These are phyloP conservation scores for Oscheius sp. DNA, from an alignment of 1,140 invertebrate genomes.

Conservation along the genomic window DNA sequence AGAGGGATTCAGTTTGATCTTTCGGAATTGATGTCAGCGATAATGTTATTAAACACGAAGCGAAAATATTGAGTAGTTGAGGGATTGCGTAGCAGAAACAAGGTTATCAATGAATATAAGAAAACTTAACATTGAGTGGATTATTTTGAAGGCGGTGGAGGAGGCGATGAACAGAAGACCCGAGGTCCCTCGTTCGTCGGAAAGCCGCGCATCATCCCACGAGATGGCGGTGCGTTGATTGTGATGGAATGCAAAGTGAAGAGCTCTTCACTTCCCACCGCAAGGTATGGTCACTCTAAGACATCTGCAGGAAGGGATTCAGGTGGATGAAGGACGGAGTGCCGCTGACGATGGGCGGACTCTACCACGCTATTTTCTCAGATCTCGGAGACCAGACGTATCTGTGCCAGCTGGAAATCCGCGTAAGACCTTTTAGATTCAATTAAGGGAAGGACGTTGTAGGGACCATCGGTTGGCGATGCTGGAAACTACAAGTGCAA, in stretches of 20 bases:
- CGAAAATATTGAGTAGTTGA: too few relatives aligned
- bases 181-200: slow-evolving; percentile 90
- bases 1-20: too few relatives aligned
- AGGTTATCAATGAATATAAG: too few relatives aligned
- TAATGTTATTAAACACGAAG: too few relatives aligned
- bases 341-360: slow-evolving; percentile 74
- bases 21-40: too few relatives aligned
- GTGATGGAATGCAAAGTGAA: slow-evolving; percentile 92
- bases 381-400: slow-evolving; percentile 82
- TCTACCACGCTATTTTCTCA: slow-evolving; percentile 82
- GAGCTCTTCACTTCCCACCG: slow-evolving; percentile 82
- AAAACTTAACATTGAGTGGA: too few relatives aligned
- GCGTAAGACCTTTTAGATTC: slow-evolving; percentile 63
- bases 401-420: slow-evolving; percentile 81
- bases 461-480: slow-evolving; percentile 86
- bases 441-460: slow-evolving; percentile 42
- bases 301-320: background rate
- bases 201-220: slow-evolving; percentile 94
- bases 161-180: slow-evolving; percentile 74
- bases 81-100: too few relatives aligned
- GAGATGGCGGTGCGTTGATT: slow-evolving; percentile 84
- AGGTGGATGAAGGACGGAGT: slow-evolving; percentile 72
- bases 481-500: slow-evolving; percentile 97
- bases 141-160: too few relatives aligned
- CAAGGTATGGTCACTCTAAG: slow-evolving; percentile 64